These are phyloP conservation scores for Chaetophractus vellerosus DNA, from an alignment of 2,797 vertebrate species.

Conservation along the genomic window DNA sequence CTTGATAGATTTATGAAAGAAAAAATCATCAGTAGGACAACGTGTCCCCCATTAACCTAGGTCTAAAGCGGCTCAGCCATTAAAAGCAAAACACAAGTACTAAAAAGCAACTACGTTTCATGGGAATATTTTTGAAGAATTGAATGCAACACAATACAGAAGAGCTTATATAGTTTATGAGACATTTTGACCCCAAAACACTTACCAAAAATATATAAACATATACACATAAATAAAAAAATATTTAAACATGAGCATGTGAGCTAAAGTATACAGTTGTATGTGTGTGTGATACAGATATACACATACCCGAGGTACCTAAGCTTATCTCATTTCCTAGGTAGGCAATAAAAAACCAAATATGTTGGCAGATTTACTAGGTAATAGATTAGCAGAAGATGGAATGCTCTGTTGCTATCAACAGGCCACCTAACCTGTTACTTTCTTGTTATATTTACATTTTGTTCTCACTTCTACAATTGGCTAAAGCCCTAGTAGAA, in stretches of 20 bases:
- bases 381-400: background rate
- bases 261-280: slow-evolving; percentile 8
- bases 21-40: slow-evolving; percentile 37
- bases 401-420: background rate
- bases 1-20: slow-evolving; percentile 28
- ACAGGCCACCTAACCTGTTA: background rate
- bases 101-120: background rate
- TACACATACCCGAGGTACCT: background rate
- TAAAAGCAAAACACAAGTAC: background rate
- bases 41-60: background rate
- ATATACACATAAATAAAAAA: background rate
- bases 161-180: background rate
- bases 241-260: background rate
- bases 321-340: background rate
- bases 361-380: background rate
- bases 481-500: slow-evolving; percentile 5
- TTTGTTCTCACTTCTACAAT: background rate
- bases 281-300: background rate
- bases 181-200: background rate
- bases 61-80: background rate
- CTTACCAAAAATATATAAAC: background rate
- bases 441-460: background rate
- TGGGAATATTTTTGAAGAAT: slow-evolving; percentile 39
- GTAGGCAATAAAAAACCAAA: background rate
- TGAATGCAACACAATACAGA: background rate